Percentiles rank a stretch among this genome's conserved stretches.
phyloP scores from a whole-genome alignment of 2,113 vertebrate species.

The Eulacestoma nigropectus region DNA sequence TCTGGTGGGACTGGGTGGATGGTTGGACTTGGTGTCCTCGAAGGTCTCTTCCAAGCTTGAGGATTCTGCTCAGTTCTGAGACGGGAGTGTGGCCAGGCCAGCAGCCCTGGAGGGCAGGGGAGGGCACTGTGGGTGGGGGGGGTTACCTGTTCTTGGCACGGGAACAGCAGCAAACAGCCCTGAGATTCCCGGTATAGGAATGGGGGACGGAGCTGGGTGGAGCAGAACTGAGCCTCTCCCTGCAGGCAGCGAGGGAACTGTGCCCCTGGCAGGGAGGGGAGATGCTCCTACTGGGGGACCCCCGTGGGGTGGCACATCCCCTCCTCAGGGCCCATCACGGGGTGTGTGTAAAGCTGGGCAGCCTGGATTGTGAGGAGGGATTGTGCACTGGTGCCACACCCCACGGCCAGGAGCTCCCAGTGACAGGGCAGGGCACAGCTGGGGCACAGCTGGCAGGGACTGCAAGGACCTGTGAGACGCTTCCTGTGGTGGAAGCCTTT shows the following conservation, averaged over 20 bases:
- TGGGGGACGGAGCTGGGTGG: not conserved
- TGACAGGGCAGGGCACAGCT: not conserved
- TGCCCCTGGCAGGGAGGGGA: not conserved
- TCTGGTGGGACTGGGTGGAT: not conserved
- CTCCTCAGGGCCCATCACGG: not conserved
- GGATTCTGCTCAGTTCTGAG: not conserved
- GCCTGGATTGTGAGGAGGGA: not conserved
- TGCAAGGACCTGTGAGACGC: not conserved
- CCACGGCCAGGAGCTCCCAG: not conserved
- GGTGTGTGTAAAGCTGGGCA: not conserved
- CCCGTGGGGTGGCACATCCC: rapidly evolving
- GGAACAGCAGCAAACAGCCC: not conserved
- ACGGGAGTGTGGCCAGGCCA: not conserved
- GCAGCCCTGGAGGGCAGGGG: not conserved
- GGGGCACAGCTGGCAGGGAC: not conserved
- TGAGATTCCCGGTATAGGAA: rapidly evolving
- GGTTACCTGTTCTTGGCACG: not conserved
- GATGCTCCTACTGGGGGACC: not conserved
- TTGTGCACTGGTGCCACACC: not conserved
- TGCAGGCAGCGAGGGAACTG: not conserved
- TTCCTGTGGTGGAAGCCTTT: not conserved
- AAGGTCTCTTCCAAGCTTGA: not conserved
- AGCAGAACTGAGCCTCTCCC: not conserved
- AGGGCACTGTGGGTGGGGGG: not conserved
- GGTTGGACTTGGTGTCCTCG: not conserved